phyloP scores from a whole-genome alignment of 2,797 vertebrate genomes.

The Todus mexicanus region DNA sequence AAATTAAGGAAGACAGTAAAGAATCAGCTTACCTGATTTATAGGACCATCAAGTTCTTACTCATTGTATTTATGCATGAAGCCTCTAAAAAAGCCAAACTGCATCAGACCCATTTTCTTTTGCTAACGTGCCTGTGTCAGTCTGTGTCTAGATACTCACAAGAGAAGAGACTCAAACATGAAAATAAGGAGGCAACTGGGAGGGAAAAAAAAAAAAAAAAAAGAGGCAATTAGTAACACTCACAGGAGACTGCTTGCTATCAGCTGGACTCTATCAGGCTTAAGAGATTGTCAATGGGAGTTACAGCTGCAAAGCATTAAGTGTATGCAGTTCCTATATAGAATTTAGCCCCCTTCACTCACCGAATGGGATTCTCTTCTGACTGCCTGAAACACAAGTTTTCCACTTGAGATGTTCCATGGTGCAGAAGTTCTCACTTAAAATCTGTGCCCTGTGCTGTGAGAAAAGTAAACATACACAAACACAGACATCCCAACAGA shows the following conservation, averaged over 20 bases:
- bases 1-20: neutral
- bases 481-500: rapidly evolving
- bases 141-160: neutral
- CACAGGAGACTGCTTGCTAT: neutral
- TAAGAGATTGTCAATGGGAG: neutral
- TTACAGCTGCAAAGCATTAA: neutral
- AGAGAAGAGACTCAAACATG: neutral
- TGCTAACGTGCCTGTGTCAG: neutral
- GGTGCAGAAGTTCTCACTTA: neutral
- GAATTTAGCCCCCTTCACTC: neutral
- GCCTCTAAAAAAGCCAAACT: neutral
- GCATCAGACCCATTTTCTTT: neutral
- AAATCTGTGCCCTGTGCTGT: neutral
- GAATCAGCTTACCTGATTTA: slow-evolving; percentile 7
- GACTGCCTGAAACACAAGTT: neutral
- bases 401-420: neutral
- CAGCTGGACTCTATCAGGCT: neutral
- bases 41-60: neutral
- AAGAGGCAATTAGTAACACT: neutral
- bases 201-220: neutral
- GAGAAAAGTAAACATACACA: neutral
- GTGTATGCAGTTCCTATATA: neutral
- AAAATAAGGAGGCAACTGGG: neutral
- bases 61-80: neutral
- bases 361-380: neutral